These are phyloP conservation scores for Coracopsis vasa DNA, from an alignment of 2,113 vertebrate genomes.

Conservation along the genomic window DNA sequence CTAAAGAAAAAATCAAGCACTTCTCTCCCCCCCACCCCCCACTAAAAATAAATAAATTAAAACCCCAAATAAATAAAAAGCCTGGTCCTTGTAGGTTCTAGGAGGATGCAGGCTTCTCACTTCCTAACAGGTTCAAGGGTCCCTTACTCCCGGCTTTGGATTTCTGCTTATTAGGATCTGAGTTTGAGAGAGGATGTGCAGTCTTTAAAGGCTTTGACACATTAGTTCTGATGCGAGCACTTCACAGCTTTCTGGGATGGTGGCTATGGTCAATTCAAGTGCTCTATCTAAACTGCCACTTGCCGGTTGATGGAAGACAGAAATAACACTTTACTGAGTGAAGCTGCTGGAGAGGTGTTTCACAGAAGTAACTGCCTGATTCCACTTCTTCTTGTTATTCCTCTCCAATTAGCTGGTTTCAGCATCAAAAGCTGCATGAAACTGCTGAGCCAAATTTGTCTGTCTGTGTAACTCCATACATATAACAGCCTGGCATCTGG, in stretches of 20 bases:
- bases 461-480: background rate
- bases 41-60: background rate
- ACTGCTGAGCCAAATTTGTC: background rate
- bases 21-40: background rate
- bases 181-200: background rate
- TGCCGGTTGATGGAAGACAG: constrained; percentile 36
- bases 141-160: background rate
- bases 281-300: constrained; percentile 16
- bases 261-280: background rate
- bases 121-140: background rate
- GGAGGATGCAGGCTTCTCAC: background rate
- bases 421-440: background rate
- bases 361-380: background rate
- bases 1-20: background rate
- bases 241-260: background rate
- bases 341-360: background rate
- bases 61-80: background rate
- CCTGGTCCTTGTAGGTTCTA: background rate
- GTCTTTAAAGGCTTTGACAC: background rate
- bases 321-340: background rate
- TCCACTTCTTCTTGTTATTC: background rate
- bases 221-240: background rate
- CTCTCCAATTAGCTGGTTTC: background rate
- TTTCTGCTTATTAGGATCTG: background rate
- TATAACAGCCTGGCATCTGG: background rate